Conservation (phyloP, 1,140 invertebrate genomes). For the Oryctes rhinoceros region DNA sequence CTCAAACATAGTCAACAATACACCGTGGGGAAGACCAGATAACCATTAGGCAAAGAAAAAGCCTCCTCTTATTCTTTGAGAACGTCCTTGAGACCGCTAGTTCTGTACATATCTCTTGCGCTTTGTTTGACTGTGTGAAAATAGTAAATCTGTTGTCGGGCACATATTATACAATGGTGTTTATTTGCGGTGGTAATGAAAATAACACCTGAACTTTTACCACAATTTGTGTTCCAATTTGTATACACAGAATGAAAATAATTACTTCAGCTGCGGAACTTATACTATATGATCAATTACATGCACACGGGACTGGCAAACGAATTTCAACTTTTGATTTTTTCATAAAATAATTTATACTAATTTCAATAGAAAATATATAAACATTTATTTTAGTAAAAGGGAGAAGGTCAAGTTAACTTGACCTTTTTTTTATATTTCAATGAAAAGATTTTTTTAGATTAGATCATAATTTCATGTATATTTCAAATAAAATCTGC, state of each 20-base stretch:
- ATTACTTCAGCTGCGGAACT: no score
- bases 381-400: no score
- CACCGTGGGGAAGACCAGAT: slow-evolving; percentile 25
- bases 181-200: slow-evolving; percentile 1
- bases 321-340: no score
- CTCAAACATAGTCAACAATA: not conserved
- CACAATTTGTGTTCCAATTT: not conserved
- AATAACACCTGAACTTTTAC: slow-evolving; percentile 32
- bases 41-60: slow-evolving; percentile 18
- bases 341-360: no score
- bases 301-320: no score
- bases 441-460: no score
- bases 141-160: not conserved
- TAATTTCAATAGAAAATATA: no score
- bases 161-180: slow-evolving; percentile 21
- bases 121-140: slow-evolving; percentile 26
- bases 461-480: no score
- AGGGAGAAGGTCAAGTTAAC: no score
- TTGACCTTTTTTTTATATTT: no score
- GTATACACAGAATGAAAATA: not conserved
- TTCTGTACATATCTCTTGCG: slow-evolving; percentile 7
- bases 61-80: slow-evolving; percentile 14
- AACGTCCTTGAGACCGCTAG: slow-evolving; percentile 17
- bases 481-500: no score
- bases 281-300: no score